Evolutionary conservation across 2,888 invertebrate species (phyloP).

Genomic region (Habrosyne pyritoides): DNA sequence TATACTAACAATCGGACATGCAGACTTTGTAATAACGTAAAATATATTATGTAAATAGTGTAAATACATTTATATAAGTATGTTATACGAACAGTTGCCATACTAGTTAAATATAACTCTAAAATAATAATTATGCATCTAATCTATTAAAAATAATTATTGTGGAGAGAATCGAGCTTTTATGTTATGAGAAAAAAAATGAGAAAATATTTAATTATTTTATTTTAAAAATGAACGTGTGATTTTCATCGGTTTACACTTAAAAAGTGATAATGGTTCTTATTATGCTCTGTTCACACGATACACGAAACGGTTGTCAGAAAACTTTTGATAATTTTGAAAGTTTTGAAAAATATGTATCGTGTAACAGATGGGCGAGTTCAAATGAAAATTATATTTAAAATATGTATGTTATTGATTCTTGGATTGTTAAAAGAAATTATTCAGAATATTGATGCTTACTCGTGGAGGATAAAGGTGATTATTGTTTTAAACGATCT

Average conservation of each 20-base stretch:
- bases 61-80: conserved; percentile 40
- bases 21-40: conserved; percentile 33
- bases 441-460: conserved; percentile 12
- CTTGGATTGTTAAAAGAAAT: conserved; percentile 24
- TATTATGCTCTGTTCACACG: not conserved
- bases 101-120: conserved; percentile 48
- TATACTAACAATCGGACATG: conserved; percentile 19
- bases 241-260: conserved; percentile 22
- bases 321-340: too few species aligned
- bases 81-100: conserved; percentile 64
- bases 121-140: conserved; percentile 32
- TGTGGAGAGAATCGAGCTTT: conserved; percentile 58
- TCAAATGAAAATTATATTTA: conserved; percentile 13
- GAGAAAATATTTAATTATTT: conserved; percentile 25
- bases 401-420: conserved; percentile 13
- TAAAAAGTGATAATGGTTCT: conserved; percentile 30
- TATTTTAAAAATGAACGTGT: conserved; percentile 20
- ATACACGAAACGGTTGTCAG: not conserved
- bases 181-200: conserved; percentile 33
- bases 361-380: not conserved
- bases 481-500: not conserved
- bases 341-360: not conserved
- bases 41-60: conserved; percentile 41
- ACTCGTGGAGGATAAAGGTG: conserved; percentile 4
- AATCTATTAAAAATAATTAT: conserved; percentile 37